A percentile compares a stretch with the other conserved stretches of the same genome.
Evolutionary conservation across 1,140 invertebrate genomes (phyloP).

Genomic region (Gerris buenoi): DNA sequence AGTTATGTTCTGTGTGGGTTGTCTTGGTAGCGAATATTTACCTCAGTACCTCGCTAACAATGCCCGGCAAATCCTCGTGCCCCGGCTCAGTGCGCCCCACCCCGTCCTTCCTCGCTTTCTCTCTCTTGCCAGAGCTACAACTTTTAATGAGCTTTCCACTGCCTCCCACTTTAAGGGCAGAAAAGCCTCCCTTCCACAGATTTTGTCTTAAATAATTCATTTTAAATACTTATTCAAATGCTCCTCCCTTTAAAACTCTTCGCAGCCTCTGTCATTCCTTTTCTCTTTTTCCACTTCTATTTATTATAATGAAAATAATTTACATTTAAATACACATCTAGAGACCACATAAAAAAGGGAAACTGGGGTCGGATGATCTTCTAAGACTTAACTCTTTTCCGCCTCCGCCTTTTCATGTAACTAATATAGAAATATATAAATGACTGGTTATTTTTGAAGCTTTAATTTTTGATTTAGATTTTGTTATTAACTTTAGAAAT

Average conservation of each 20-base stretch:
- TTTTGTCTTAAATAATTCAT: neutral
- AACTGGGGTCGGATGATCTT: neutral
- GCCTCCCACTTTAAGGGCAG: neutral
- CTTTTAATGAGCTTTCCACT: neutral
- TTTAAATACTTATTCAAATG: neutral
- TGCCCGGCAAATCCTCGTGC: neutral
- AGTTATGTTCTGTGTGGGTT: too few relatives aligned
- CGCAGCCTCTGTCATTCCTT: neutral
- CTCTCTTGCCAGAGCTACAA: neutral
- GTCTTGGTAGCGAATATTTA: too few relatives aligned
- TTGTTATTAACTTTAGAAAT: too few relatives aligned
- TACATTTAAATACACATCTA: neutral
- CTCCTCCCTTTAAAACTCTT: too few relatives aligned
- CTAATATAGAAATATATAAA: too few relatives aligned
- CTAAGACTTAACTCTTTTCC: too few relatives aligned
- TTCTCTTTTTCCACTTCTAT: neutral
- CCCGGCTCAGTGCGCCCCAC: neutral
- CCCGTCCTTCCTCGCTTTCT: neutral
- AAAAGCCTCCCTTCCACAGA: neutral
- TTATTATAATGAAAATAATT: neutral
- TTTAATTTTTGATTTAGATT: too few relatives aligned
- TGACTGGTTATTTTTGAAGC: too few relatives aligned
- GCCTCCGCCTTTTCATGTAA: too few relatives aligned
- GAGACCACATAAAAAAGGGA: too few relatives aligned
- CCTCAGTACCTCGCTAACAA: neutral